Percentiles rank a stretch among this genome's conserved stretches.
These are phyloP conservation scores for Asteroscopus sphinx DNA, from an alignment of 2,888 invertebrate species.

Conservation along the genomic window DNA sequence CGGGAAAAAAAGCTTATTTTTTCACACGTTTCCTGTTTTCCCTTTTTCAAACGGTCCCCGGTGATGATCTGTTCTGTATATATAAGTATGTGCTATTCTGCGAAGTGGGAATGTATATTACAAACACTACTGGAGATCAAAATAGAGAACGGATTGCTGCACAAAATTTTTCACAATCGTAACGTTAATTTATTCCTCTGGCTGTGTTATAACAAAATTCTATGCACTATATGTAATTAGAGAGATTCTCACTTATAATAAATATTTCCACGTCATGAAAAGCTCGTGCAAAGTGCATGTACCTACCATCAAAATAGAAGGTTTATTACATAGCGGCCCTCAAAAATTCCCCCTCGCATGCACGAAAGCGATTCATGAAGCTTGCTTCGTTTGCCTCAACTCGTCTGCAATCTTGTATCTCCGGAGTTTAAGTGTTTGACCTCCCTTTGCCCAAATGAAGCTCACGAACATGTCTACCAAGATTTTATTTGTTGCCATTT, in stretches of 20 bases:
- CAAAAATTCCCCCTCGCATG: constrained; percentile 77
- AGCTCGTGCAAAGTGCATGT: constrained; percentile 41
- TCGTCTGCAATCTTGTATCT: constrained; percentile 86
- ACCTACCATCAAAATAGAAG: constrained; percentile 58
- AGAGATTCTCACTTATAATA: constrained; percentile 23
- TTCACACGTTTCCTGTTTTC: constrained; percentile 71
- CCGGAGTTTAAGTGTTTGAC: constrained; percentile 86
- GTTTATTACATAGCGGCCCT: constrained; percentile 68
- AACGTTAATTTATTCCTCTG: constrained; percentile 6
- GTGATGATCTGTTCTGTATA: constrained; percentile 56
- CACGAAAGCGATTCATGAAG: constrained; percentile 82
- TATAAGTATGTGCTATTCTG: constrained; percentile 23
- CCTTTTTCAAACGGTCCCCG: constrained; percentile 56
- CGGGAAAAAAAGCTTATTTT: constrained; percentile 74
- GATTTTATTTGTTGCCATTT: constrained; percentile 63
- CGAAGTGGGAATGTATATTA: constrained; percentile 23
- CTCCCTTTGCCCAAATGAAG: constrained; percentile 86
- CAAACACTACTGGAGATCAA: constrained; percentile 9
- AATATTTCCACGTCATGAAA: constrained; percentile 37
- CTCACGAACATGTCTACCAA: constrained; percentile 78
- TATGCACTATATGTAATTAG: constrained; percentile 15
- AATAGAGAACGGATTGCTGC: constrained; percentile 11
- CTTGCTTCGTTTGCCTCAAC: constrained; percentile 85
- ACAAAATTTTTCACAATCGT: constrained; percentile 11
- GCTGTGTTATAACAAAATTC: constrained; percentile 4